Evolutionary conservation across 2,888 invertebrate genomes (phyloP).

Genomic region (Acronicta leporina): DNA sequence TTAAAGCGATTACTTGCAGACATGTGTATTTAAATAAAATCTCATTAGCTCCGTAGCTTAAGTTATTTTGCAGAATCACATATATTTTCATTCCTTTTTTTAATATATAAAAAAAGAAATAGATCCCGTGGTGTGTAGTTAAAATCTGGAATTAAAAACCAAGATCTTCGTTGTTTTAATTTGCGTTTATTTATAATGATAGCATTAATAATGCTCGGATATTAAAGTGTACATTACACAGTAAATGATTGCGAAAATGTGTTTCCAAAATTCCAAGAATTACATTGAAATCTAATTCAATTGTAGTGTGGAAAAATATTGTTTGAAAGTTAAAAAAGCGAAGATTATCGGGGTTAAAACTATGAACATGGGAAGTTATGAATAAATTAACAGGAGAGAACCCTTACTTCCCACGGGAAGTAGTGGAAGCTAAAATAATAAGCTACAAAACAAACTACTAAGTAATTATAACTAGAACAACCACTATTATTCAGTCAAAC

Average conservation of each 20-base stretch:
- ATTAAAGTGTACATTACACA: slow-evolving; percentile 47
- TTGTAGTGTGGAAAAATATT: slow-evolving; percentile 44
- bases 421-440: slow-evolving; percentile 80
- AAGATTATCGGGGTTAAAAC: slow-evolving; percentile 71
- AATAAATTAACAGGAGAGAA: slow-evolving; percentile 78
- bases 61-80: slow-evolving; percentile 26
- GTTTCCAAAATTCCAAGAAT: slow-evolving; percentile 46
- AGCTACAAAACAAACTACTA: slow-evolving; percentile 83
- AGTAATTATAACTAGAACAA: slow-evolving; percentile 85
- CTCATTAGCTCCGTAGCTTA: slow-evolving; percentile 30
- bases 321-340: slow-evolving; percentile 61
- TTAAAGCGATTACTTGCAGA: slow-evolving; percentile 69
- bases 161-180: slow-evolving; percentile 36
- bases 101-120: slow-evolving; percentile 6
- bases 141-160: slow-evolving; percentile 35
- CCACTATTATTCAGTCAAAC: slow-evolving; percentile 80
- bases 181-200: slow-evolving; percentile 44
- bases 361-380: slow-evolving; percentile 73
- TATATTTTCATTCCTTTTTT: slow-evolving; percentile 28
- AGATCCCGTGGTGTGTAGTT: slow-evolving; percentile 12
- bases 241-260: slow-evolving; percentile 46
- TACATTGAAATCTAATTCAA: slow-evolving; percentile 38
- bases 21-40: slow-evolving; percentile 54
- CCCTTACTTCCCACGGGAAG: slow-evolving; percentile 76
- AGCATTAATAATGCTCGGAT: slow-evolving; percentile 41